phyloP scores from a whole-genome alignment of 2,797 vertebrate genomes.

The Lycodopsis pacificus region DNA sequence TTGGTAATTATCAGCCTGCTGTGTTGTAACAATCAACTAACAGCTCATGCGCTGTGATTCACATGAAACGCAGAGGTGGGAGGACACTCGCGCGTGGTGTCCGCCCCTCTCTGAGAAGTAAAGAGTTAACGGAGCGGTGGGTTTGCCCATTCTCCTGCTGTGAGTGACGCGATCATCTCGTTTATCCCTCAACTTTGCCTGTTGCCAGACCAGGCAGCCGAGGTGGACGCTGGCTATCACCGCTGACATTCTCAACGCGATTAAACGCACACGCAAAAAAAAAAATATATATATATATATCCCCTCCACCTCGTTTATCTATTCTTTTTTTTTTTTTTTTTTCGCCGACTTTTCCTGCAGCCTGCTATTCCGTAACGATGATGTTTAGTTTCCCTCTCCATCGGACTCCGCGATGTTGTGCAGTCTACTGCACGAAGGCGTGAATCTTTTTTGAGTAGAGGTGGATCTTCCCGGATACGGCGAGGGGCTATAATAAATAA shows the following conservation, averaged over 20 bases:
- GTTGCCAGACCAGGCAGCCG: constrained; percentile 87
- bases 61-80: constrained; percentile 43
- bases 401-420: constrained; percentile 86
- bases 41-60: constrained; percentile 35
- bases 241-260: constrained; percentile 77
- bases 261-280: constrained; percentile 39
- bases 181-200: constrained; percentile 93
- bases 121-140: constrained; percentile 86
- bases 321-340: constrained; percentile 18
- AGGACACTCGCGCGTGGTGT: constrained; percentile 61
- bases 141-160: constrained; percentile 87
- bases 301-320: constrained; percentile 29
- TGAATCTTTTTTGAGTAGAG: constrained; percentile 84
- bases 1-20: constrained; percentile 8
- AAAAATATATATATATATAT: background rate
- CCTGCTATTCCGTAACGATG: constrained; percentile 71
- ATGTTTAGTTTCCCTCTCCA: constrained; percentile 73
- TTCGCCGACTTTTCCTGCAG: constrained; percentile 52
- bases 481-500: constrained; percentile 78
- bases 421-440: constrained; percentile 81
- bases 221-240: constrained; percentile 82
- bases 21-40: constrained; percentile 28
- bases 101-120: constrained; percentile 76
- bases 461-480: constrained; percentile 88
- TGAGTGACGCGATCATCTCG: constrained; percentile 95